These are phyloP conservation scores for Calyptommatus sinebrachiatus DNA, from an alignment of 2,113 vertebrate genomes.

Conservation along the genomic window DNA sequence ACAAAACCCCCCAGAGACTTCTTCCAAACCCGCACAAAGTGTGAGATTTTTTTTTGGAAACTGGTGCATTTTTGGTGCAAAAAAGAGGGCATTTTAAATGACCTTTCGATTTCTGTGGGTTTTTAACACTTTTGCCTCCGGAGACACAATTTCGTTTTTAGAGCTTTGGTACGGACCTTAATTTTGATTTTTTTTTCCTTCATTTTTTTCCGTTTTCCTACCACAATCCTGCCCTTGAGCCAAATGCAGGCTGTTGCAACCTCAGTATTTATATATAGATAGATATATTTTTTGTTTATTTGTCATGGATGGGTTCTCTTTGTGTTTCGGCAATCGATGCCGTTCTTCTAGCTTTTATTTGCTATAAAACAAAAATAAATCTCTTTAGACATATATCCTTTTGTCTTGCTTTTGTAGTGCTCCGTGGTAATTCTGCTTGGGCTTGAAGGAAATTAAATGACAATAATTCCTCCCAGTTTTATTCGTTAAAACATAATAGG, in stretches of 20 bases:
- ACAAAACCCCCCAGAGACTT: constrained; percentile 3
- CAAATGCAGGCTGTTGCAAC: constrained; percentile 16
- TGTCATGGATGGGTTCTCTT: constrained; percentile 27
- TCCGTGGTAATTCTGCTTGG: too few species aligned
- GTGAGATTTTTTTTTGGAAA: constrained; percentile 34
- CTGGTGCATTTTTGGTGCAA: constrained; percentile 65
- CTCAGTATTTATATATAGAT: constrained; percentile 25
- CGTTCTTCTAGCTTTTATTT: constrained; percentile 35
- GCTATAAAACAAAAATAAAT: constrained; percentile 27
- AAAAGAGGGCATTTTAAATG: constrained; percentile 57
- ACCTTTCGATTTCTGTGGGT: constrained; percentile 64
- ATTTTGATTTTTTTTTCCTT: constrained; percentile 21
- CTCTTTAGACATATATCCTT: constrained; percentile 30
- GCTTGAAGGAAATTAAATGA: background rate
- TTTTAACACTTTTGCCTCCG: constrained; percentile 65
- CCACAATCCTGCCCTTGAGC: constrained; percentile 25
- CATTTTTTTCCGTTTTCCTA: too few species aligned
- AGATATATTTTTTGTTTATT: constrained; percentile 32
- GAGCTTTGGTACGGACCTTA: constrained; percentile 45
- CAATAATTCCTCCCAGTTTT: background rate
- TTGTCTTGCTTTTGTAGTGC: background rate
- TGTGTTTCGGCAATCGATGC: constrained; percentile 7
- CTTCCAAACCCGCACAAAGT: constrained; percentile 14
- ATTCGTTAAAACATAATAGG: background rate
- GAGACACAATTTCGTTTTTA: constrained; percentile 61